A percentile compares a stretch with the other conserved stretches of the same genome.
phyloP scores from a whole-genome alignment of 2,113 vertebrate species.

The Asarcornis scutulata region DNA sequence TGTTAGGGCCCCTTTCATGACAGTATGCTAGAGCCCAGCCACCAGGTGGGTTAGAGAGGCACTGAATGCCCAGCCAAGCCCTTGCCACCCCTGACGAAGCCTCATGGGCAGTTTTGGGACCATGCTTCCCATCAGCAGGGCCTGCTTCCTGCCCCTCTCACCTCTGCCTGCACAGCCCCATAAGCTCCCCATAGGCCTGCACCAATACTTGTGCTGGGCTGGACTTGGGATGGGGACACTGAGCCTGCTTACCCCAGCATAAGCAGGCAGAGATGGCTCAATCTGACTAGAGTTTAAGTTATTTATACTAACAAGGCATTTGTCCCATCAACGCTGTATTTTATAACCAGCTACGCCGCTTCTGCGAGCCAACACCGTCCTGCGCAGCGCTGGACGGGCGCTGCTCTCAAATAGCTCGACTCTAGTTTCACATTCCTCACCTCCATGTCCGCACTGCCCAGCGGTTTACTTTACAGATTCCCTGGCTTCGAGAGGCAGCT shows the following conservation, averaged over 20 bases:
- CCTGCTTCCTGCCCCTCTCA: neutral
- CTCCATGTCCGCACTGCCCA: neutral
- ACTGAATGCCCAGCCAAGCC: neutral
- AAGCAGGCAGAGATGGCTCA: neutral
- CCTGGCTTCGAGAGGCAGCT: slow-evolving; percentile 19
- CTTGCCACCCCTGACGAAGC: neutral
- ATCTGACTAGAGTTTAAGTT: neutral
- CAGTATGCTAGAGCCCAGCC: neutral
- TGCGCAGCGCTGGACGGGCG: fast-evolving
- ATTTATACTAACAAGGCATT: neutral
- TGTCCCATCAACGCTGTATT: neutral
- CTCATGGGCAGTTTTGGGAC: neutral
- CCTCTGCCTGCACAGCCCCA: neutral
- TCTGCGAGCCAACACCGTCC: neutral
- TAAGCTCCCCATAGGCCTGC: neutral
- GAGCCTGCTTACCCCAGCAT: fast-evolving
- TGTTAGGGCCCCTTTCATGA: neutral
- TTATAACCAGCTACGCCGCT: neutral
- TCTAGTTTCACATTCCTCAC: slow-evolving; percentile 58
- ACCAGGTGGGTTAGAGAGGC: neutral
- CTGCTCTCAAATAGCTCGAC: slow-evolving; percentile 27
- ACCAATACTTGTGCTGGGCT: neutral
- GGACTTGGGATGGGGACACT: neutral
- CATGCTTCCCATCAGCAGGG: neutral
- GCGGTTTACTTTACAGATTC: slow-evolving; percentile 56